A percentile compares a stretch with the other conserved stretches of the same genome.
These are phyloP conservation scores for Hydropsyche betteni DNA, from an alignment of 2,888 invertebrate species.

Conservation along the genomic window DNA sequence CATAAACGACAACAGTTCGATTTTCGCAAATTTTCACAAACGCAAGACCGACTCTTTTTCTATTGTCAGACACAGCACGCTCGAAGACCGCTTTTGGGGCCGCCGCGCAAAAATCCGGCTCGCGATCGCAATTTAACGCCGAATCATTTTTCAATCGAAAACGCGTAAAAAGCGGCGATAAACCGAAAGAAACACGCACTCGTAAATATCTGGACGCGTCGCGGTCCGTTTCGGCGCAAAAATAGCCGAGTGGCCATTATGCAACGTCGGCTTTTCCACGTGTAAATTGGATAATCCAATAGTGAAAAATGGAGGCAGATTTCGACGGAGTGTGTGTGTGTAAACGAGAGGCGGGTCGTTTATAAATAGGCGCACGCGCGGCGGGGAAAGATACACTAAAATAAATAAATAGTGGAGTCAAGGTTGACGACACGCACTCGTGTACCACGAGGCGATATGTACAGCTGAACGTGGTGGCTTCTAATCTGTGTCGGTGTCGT, in stretches of 20 bases:
- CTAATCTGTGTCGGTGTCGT: no score
- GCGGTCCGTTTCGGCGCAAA: background rate
- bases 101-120: no score
- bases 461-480: background rate
- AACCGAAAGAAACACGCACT: background rate
- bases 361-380: no score
- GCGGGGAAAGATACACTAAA: constrained; percentile 13
- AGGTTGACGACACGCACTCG: constrained; percentile 22
- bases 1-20: no score
- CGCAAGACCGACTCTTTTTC: no score
- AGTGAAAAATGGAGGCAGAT: constrained; percentile 2
- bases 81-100: no score
- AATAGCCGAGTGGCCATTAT: constrained; percentile 13
- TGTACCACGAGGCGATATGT: background rate
- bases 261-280: constrained; percentile 18
- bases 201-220: no score
- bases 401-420: constrained; percentile 33
- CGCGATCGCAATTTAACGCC: no score
- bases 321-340: background rate
- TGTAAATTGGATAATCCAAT: constrained; percentile 14
- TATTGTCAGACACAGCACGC: no score
- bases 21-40: no score
- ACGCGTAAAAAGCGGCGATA: background rate
- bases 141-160: no score
- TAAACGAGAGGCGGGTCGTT: background rate